Evolutionary conservation across 2,797 vertebrate species (phyloP), one percentile per base, ranked within the genome.

Genomic region (Melanogrammus aeglefinus): DNA sequence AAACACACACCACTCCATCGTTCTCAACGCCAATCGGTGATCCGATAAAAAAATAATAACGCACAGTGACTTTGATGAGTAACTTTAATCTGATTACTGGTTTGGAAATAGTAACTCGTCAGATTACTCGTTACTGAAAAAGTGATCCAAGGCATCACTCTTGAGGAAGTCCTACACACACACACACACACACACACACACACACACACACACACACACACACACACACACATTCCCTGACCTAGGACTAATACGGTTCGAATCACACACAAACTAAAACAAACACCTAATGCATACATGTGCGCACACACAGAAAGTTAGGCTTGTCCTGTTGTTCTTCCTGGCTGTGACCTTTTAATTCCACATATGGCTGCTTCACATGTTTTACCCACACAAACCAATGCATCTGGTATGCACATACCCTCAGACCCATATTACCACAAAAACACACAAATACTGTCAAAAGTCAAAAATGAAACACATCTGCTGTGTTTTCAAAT

Each of bases 171-270:
- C 18, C 47, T n/a, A 27, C 66, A 29, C 1, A 7, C 5, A 13
- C n/a, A 70, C 18, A 24, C n/a, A 7, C n/a, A 9, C 66, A 69
- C 63, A 63, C 63, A 69, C 63, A 69, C 63, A 47, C 81, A 72
- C 33, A 69, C 63, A 66, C 47, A 57, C 9, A 66, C 18, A 66
- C 0, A 66, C 4, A 35, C 24, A 69, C 66, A 69, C 66, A 69
- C 24, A 69, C n/a, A 27, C 66, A 69, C 66, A 69, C 66, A 47
- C 81, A 72, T 31, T 86, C 81, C 47, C 0, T 83, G 88, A 78
- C 86, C 27, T 69, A 6, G 27, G n/a, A 29, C 66, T 24, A 69
- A 7, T 27, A 24, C 6, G 57, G 24, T 24, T 12, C 3, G 63
- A 69, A 69, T 24, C 57, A 69, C 63, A 27, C 24, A 12, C 27